Evolutionary conservation across 2,113 vertebrate genomes (phyloP).

Genomic region (Megaleporinus macrocephalus): DNA sequence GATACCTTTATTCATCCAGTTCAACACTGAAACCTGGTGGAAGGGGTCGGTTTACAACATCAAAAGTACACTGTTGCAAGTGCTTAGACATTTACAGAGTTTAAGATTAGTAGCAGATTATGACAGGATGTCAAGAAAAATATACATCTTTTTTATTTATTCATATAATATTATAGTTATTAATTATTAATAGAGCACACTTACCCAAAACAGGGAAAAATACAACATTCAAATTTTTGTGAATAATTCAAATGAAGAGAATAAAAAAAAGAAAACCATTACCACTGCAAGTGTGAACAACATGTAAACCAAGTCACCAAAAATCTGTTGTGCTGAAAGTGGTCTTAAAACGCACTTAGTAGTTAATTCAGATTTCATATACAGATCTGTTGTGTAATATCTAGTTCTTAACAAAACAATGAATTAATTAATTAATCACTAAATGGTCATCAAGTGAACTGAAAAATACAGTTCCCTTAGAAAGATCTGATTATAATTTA

Average conservation of each 20-base stretch:
- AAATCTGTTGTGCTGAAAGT: no score
- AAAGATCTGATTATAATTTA: neutral
- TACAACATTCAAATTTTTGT: neutral
- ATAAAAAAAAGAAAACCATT: neutral
- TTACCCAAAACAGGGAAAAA: neutral
- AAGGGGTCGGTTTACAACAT: slow-evolving; percentile 1
- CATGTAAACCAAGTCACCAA: neutral
- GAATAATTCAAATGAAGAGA: slow-evolving; percentile 2
- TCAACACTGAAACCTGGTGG: slow-evolving; percentile 17
- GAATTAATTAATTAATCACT: no score
- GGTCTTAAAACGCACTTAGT: no score
- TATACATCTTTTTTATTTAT: slow-evolving; percentile 9
- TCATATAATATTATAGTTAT: slow-evolving; percentile 4
- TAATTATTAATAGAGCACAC: neutral
- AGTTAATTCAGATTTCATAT: no score
- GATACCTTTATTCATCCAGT: slow-evolving; percentile 16
- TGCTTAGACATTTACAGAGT: slow-evolving; percentile 15
- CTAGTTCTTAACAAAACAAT: no score
- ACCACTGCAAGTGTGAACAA: neutral
- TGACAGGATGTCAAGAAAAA: neutral
- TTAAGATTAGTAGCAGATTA: slow-evolving; percentile 3
- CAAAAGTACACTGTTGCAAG: neutral
- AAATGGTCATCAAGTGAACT: neutral
- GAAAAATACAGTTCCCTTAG: neutral
- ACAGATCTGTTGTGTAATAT: no score